Evolutionary conservation across 2,113 vertebrate species (phyloP), one percentile per base, ranked within the genome.

Genomic region (Crotalus horridus): DNA sequence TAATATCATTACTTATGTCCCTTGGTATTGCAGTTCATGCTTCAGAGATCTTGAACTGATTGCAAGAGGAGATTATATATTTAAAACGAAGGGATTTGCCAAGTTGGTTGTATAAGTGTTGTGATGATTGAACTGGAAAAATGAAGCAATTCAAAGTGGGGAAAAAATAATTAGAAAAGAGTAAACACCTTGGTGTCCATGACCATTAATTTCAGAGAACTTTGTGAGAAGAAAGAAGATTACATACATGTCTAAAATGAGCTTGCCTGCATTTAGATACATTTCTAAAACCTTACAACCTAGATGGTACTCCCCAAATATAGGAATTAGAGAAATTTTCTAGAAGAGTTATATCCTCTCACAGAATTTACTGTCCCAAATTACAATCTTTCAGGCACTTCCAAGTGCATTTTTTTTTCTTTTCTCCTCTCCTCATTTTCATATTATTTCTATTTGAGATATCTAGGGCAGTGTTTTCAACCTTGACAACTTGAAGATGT

Each of bases 1-100:
- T 74, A 69, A 74, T 92, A 55, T 51, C 39, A 15, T 69, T 88
- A 55, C 43, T 54, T 61, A 87, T 26, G 6, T 87, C 39, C 87
- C 26, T 46, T 87, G 29, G 56, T 91, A 53, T 61, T 91, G 91
- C 87, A 91, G 90, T 91, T 87, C 85, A 64, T 91, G 43, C 43
- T 91, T 88, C 91, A 88, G 46, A 69, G 86, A 20, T 54, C 91
- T 33, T 87, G 46, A 91, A 69, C 24, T 91, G 85, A 91, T 91
- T 86, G 91, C 55, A 48, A 43, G 43, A n/a, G 11, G 85, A 91
- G 15, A 91, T 91, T 91, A 91, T 85, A 26, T 43, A 33, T 91
- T 85, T 91, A 46, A 85, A 85, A 56, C 33, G 24, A 26, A 61
- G 55, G 21, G 56, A 87, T 91, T 51, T 91, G 43, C 54, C 85